Conservation (phyloP, 92 coral and sea anemone genomes). For the Parazoanthus swiftii region DNA sequence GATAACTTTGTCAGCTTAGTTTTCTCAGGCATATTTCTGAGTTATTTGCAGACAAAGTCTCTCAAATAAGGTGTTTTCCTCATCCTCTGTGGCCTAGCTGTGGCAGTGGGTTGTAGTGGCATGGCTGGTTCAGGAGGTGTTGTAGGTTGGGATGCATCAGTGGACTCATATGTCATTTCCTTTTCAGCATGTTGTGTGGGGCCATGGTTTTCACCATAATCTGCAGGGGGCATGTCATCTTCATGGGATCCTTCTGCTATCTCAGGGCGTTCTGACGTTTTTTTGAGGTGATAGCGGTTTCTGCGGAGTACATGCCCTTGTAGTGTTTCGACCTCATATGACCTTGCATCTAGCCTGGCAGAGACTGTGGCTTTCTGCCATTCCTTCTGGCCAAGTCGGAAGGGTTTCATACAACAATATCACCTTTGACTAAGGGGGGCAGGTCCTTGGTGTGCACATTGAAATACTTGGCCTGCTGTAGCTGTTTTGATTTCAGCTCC, state of each 20-base stretch:
- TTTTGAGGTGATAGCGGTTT: conserved; percentile 13
- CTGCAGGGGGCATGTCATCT: too few species aligned
- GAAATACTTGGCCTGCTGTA: not conserved
- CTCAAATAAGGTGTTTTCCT: too few species aligned
- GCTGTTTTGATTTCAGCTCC: not conserved
- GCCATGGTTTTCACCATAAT: too few species aligned
- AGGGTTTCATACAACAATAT: conserved; percentile 17
- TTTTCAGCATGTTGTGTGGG: too few species aligned
- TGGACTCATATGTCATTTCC: too few species aligned
- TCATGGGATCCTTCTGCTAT: too few species aligned
- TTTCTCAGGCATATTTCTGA: too few species aligned
- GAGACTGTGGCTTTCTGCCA: conserved; percentile 5
- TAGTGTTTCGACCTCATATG: conserved; percentile 1
- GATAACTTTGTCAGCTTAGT: too few species aligned
- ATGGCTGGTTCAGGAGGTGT: not conserved
- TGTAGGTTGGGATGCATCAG: not conserved
- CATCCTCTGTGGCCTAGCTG: too few species aligned
- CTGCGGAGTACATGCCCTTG: conserved; percentile 4
- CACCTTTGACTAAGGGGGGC: not conserved
- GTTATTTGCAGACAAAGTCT: too few species aligned
- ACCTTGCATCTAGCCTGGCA: conserved; percentile 2
- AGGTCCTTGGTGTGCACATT: not conserved
- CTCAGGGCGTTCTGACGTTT: not conserved
- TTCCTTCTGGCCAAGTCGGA: not conserved
- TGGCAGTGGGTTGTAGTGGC: not conserved